Evolutionary conservation across 1,140 invertebrate species (phyloP), one percentile per base, ranked within the genome.

Genomic region (Chrysoperla carnea): DNA sequence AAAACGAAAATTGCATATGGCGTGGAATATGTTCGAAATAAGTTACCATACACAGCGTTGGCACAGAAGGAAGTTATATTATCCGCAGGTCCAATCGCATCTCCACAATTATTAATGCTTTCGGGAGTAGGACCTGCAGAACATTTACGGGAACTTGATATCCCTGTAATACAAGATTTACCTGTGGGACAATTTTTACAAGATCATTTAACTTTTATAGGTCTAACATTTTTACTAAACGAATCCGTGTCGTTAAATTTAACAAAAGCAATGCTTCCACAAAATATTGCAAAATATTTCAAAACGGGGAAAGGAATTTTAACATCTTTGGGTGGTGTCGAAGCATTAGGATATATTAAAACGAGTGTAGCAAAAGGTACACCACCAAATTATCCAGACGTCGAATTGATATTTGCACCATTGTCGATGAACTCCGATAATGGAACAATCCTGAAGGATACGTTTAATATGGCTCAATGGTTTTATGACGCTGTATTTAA

Each of bases 111-210:
- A 8, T 57, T 88, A 15, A 79, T 84, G 74, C 62, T 85, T 0
- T 84, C 80, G 1, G 84, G 84, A 0, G 64, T 88, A 6, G 84
- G 84, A 1, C 79, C 81, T 9, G 70, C 60, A 51, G 51, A 64
- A 31, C 66, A 74, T 46, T 51, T 93, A 2, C 56, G 74, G 36
- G 67, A 75, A 17, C 57, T 78, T 2, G 66, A 68, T 0, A 73
- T 76, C n/a, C 45, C 59, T 0, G 56, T 65, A 0, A 48, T 74
- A 4, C 52, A 64, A 36, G 63, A 75, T 41, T 56, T 64, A 4
- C 59, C 53, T 45, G 70, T 72, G 5, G 72, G 72, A 4, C 57
- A 67, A 43, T 71, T 68, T 40, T 44, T 75, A 40, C 64, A 68
- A 50, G 72, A 75, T 35, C 72, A 75, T 43, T 50, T 72, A 1